Evolutionary conservation across 1,140 invertebrate species (phyloP), one percentile per base, ranked within the genome.

Genomic region (Bombus superbus): DNA sequence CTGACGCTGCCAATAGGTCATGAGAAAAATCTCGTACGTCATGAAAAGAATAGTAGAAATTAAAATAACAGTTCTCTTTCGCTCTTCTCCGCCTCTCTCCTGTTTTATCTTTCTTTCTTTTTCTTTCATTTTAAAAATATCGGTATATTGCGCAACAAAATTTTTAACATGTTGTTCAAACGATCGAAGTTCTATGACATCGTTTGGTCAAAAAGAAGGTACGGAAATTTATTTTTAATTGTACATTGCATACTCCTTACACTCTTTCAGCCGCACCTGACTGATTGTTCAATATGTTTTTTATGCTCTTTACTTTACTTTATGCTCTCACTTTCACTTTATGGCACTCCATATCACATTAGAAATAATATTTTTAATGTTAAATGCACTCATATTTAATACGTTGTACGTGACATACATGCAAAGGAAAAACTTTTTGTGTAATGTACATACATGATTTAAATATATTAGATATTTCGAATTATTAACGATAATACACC

Each of bases 201-300:
- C 13, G 66, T n/a, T 3, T 28, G 38, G 42, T 13, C 18, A 38
- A 73, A 66, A 32, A 80, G 28, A 57, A 66, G 32, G 10, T n/a
- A 73, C 66, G 22, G 77, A 64, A 80, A 78, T 84, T 84, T 84
- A 62, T 1, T 38, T 84, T 59, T 78, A 62, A 84, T 78, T 78
- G 71, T 44, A 59, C 10, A 53, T n/a, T 22, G n/a, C 32, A 13
- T 59, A 69, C 62, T 18, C 1, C 18, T 2, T 22, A 22, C 18
- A 53, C 8, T 53, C 25, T 57, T 22, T 69, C 38, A 83, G 18
- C 35, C 69, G 38, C 8, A 40, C 10, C 2, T 13, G 25, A 42
- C 5, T 73, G 28, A n/a, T 8, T 32, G 3, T 69, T 11, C 62
- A n/a, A 68, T 28, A 32, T 44, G 25, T 69, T 35, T 32, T 62